Evolutionary conservation across 2,113 vertebrate species (phyloP).

Genomic region (Polypterus senegalus): DNA sequence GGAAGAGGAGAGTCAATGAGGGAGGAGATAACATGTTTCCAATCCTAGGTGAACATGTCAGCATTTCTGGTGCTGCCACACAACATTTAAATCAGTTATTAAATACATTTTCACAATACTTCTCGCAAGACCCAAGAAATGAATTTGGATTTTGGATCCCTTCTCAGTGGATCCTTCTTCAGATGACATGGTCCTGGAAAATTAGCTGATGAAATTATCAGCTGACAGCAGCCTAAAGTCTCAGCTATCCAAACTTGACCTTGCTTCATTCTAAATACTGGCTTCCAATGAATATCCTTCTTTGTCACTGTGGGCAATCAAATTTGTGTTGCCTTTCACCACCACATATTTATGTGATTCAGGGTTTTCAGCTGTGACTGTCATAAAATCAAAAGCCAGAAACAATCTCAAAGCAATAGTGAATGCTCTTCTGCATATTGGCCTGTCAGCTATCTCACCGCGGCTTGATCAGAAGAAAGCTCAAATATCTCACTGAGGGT

Average conservation of each 20-base stretch:
- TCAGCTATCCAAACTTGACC: constrained; percentile 6
- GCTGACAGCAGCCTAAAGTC: constrained; percentile 15
- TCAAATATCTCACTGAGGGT: constrained; percentile 12
- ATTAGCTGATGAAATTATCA: constrained; percentile 9
- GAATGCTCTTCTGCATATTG: constrained; percentile 9
- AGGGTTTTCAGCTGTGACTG: constrained; percentile 16
- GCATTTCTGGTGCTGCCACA: constrained; percentile 6
- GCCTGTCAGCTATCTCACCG: constrained; percentile 12
- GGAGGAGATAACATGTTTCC: neutral
- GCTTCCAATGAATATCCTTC: constrained; percentile 10
- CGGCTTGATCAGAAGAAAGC: constrained; percentile 13
- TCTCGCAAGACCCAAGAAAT: constrained; percentile 4
- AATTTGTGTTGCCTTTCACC: constrained; percentile 14
- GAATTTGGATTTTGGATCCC: constrained; percentile 9
- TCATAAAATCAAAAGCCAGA: constrained; percentile 15
- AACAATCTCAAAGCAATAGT: constrained; percentile 18
- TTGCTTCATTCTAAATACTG: constrained; percentile 14
- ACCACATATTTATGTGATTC: constrained; percentile 15
- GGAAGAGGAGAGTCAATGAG: neutral
- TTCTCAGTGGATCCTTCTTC: constrained; percentile 13
- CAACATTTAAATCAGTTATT: constrained; percentile 13
- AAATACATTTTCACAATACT: constrained; percentile 5
- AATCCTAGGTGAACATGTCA: constrained; percentile 10
- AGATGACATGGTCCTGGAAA: constrained; percentile 15
- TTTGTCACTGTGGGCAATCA: constrained; percentile 11